Evolutionary conservation across 2,113 vertebrate species (phyloP).

Genomic region (Calypte anna): DNA sequence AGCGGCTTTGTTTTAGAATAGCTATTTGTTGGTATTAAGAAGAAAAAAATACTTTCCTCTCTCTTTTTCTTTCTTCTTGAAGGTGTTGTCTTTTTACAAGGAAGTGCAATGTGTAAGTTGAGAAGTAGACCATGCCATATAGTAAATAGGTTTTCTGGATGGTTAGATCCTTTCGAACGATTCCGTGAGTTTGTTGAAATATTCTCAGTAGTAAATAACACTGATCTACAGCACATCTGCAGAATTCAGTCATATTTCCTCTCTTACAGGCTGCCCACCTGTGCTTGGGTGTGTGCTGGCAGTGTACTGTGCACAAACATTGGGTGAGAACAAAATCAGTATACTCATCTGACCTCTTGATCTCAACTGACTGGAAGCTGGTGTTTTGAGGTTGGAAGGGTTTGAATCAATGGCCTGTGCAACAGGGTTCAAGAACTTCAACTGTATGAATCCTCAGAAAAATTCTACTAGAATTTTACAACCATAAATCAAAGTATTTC

Average conservation of each 20-base stretch:
- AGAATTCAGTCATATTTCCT: background rate
- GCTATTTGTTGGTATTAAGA: too few relatives aligned
- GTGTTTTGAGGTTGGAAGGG: background rate
- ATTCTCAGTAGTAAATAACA: background rate
- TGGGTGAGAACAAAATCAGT: background rate
- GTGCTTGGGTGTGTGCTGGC: background rate
- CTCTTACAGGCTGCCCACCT: background rate
- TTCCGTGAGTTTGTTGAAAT: background rate
- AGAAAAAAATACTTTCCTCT: too few relatives aligned
- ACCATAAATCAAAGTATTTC: background rate
- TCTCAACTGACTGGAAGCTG: background rate
- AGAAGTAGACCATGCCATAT: background rate
- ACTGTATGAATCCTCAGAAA: background rate
- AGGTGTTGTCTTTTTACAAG: too few relatives aligned
- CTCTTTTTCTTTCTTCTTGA: too few relatives aligned
- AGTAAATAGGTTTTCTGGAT: background rate
- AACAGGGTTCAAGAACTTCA: background rate
- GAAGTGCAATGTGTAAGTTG: background rate
- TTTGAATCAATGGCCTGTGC: background rate
- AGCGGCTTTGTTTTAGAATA: too few relatives aligned
- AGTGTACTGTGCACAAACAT: background rate
- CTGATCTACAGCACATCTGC: background rate
- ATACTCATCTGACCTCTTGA: background rate
- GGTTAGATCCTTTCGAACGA: background rate
- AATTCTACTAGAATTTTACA: background rate